These are phyloP conservation scores for Leptura quadrifasciata DNA, from an alignment of 2,888 invertebrate species.

Conservation along the genomic window DNA sequence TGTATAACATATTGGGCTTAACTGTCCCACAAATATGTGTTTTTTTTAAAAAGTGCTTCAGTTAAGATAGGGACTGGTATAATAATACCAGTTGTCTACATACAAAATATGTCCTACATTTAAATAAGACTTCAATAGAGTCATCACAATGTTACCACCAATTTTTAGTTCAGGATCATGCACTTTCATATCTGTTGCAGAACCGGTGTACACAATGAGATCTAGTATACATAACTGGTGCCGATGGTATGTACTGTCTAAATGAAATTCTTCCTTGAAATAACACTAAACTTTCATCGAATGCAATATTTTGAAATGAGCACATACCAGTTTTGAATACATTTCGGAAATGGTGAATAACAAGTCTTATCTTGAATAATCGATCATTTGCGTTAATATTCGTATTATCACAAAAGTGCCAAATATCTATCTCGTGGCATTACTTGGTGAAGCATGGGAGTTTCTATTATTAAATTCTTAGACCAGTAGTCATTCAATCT, in stretches of 20 bases:
- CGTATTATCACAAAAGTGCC: conserved; percentile 12
- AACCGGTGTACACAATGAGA: conserved; percentile 24
- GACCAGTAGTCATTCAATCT: too few species aligned
- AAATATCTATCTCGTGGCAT: conserved; percentile 15
- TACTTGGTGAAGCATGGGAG: too few species aligned
- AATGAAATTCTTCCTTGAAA: conserved; percentile 22
- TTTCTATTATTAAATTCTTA: too few species aligned
- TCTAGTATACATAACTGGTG: conserved; percentile 13
- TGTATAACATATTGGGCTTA: conserved; percentile 5
- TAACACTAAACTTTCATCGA: conserved; percentile 12
- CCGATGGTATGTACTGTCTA: conserved; percentile 19
- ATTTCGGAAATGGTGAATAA: too few species aligned
- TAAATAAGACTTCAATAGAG: conserved; percentile 48
- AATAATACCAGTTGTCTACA: conserved; percentile 48
- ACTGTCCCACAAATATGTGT: conserved; percentile 39
- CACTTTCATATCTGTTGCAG: conserved; percentile 28
- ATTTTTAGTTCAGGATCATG: conserved; percentile 37
- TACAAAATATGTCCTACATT: conserved; percentile 43
- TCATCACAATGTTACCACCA: conserved; percentile 42
- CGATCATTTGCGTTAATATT: not conserved
- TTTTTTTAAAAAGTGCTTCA: conserved; percentile 17
- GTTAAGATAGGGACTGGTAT: conserved; percentile 43
- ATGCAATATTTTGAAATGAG: not conserved
- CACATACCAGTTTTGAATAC: too few species aligned
- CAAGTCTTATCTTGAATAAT: too few species aligned